Evolutionary conservation across 2,113 vertebrate genomes (phyloP), one percentile per base, ranked within the genome.

Genomic region (Prunella fulvescens): DNA sequence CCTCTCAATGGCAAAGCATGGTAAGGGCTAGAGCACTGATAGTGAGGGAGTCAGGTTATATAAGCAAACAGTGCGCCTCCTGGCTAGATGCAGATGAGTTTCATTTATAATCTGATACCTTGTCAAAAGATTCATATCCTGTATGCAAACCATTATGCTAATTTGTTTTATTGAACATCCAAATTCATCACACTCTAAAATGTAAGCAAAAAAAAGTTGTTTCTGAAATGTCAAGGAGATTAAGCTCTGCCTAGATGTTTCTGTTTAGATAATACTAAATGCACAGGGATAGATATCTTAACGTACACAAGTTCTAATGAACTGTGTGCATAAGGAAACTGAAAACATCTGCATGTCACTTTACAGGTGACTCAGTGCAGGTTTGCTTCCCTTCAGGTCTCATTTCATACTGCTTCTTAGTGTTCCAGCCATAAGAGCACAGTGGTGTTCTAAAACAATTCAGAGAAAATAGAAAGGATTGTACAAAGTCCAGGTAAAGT

Each of bases 91-190:
- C 54, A 80, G 64, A 77, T 51, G 18, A 73, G 56, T 66, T 94
- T 91, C 54, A 87, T 91, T 92, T 91, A 81, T 84, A 92, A 81
- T 40, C 58, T 88, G 82, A 83, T 69, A 56, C 29, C 47, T 89
- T 89, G 40, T 86, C 80, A 86, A 86, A 90, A 88, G 71, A 64
- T 65, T 45, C 6, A 42, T 64, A 86, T 80, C 47, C 51, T 62
- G 26, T 66, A 77, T 58, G 67, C 71, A 90, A 96, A 70, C 29
- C 26, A 70, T 50, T 88, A 80, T 70, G 79, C 39, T 86, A 45
- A 90, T 62, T 84, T 87, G 79, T 65, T 90, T 93, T 82, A 88
- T 20, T 73, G 50, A 90, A 42, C 39, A 84, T 53, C 65, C 67
- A 83, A 94, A 88, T 76, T 54, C 82, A 79, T 64, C 74, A 73